Conservation (phyloP, 2,113 vertebrate genomes). For the Melanocharis versteri region DNA sequence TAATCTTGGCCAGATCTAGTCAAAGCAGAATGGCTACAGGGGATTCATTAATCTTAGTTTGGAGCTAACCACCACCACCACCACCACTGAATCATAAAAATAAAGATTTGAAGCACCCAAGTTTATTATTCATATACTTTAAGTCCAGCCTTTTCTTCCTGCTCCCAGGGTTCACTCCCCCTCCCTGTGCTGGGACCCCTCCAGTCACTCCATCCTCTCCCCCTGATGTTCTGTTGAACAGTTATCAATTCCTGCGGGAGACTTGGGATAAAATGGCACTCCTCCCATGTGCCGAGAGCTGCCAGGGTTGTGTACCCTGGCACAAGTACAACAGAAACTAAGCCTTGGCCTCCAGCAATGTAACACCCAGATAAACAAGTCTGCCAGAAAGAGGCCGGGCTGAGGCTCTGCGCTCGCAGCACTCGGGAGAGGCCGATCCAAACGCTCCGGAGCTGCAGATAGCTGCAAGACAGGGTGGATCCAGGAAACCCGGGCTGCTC, state of each 20-base stretch:
- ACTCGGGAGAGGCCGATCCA: not conserved
- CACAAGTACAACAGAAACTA: constrained; percentile 68
- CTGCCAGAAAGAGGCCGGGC: constrained; percentile 50
- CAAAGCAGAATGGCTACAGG: constrained; percentile 54
- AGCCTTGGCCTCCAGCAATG: constrained; percentile 55
- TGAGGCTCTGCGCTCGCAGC: not conserved
- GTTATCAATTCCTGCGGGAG: constrained; percentile 28
- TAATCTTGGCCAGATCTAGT: constrained; percentile 40
- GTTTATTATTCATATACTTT: not conserved
- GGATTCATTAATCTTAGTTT: constrained; percentile 46
- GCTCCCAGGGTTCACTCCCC: not conserved
- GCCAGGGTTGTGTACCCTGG: constrained; percentile 63
- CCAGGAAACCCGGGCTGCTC: constrained; percentile 39
- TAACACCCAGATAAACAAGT: constrained; percentile 65
- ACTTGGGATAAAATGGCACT: not conserved
- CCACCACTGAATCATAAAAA: not conserved
- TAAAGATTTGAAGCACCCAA: not conserved
- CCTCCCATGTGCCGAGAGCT: constrained; percentile 34
- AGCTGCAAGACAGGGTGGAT: constrained; percentile 49
- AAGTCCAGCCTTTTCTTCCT: not conserved
- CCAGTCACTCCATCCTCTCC: not conserved
- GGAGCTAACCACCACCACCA: not conserved
- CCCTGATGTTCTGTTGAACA: not conserved
- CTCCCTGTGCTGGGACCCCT: not conserved
- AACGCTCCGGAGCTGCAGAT: not conserved